These are phyloP conservation scores for Magallana ariakensis DNA, from an alignment of 1,140 invertebrate genomes.

Conservation along the genomic window DNA sequence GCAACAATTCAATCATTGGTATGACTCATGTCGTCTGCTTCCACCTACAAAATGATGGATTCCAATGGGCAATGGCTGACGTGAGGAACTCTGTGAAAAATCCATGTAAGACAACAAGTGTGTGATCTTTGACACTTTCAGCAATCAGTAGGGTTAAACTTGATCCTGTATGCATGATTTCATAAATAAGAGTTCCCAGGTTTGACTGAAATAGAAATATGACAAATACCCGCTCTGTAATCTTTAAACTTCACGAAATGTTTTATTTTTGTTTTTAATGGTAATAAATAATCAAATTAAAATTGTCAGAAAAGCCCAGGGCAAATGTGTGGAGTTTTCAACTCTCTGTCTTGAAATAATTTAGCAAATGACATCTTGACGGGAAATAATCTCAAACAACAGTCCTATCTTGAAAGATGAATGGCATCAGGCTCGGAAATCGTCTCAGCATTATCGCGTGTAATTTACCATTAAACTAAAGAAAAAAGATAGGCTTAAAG, in stretches of 20 bases:
- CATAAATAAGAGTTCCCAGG: constrained; percentile 6
- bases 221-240: constrained; percentile 26
- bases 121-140: constrained; percentile 14
- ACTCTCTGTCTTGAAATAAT: constrained; percentile 32
- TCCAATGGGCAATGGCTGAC: constrained; percentile 34
- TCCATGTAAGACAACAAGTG: background rate
- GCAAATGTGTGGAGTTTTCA: constrained; percentile 31
- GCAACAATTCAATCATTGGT: background rate
- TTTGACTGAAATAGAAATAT: constrained; percentile 37
- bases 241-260: constrained; percentile 14
- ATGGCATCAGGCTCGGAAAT: constrained; percentile 19
- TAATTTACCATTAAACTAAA: constrained; percentile 35
- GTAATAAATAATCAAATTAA: constrained; percentile 38
- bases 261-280: constrained; percentile 38
- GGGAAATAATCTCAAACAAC: constrained; percentile 22
- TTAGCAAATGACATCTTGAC: constrained; percentile 38
- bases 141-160: constrained; percentile 14
- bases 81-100: constrained; percentile 19
- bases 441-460: constrained; percentile 26
- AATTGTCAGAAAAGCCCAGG: constrained; percentile 17
- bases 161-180: constrained; percentile 36
- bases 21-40: constrained; percentile 31
- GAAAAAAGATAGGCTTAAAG: constrained; percentile 37
- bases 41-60: background rate
- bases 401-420: constrained; percentile 38